Conservation (phyloP, 2,797 vertebrate species). For the Anableps anableps region DNA sequence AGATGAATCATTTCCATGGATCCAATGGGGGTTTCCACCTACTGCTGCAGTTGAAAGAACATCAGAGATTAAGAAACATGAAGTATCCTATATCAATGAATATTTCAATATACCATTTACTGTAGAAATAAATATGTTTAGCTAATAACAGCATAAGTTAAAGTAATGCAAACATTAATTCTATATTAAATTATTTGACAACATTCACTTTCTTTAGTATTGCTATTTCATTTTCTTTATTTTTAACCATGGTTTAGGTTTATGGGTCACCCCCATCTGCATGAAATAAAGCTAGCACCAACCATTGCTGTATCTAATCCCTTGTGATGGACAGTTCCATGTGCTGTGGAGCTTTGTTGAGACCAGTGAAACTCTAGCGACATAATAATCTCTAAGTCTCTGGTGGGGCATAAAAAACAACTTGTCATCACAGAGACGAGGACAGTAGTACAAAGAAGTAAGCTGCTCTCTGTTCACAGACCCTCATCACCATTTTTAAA, state of each 20-base stretch:
- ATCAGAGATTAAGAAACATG: constrained; percentile 54
- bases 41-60: constrained; percentile 55
- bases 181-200: background rate
- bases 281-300: constrained; percentile 47
- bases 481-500: background rate
- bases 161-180: background rate
- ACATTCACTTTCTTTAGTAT: background rate
- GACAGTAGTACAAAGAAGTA: constrained; percentile 16
- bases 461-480: constrained; percentile 27
- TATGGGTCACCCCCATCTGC: constrained; percentile 28
- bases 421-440: constrained; percentile 56
- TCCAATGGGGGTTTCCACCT: constrained; percentile 43
- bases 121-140: too few species aligned
- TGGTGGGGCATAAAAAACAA: constrained; percentile 53
- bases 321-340: constrained; percentile 79
- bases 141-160: too few species aligned
- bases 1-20: constrained; percentile 23
- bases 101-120: background rate
- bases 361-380: constrained; percentile 70
- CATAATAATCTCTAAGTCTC: constrained; percentile 62
- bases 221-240: background rate
- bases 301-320: constrained; percentile 50
- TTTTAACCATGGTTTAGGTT: background rate
- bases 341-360: constrained; percentile 61
- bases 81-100: constrained; percentile 37